Percentiles rank a stretch among this genome's conserved stretches.
These are phyloP conservation scores for Drosophila varians DNA, from an alignment of 1,140 invertebrate species.

Conservation along the genomic window DNA sequence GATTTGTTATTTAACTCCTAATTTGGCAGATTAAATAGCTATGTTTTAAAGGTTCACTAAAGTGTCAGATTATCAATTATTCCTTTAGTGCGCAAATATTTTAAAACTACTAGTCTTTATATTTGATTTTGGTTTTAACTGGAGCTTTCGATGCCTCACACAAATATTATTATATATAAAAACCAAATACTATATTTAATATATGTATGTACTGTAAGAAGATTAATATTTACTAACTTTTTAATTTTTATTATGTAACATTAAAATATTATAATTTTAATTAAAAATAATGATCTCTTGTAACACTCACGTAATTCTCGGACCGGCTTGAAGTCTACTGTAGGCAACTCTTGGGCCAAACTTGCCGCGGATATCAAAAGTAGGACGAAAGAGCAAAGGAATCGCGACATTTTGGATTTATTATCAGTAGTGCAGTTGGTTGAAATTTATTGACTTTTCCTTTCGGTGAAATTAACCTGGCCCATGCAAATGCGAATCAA, in stretches of 20 bases:
- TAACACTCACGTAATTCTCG: constrained; percentile 59
- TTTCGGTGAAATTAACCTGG: constrained; percentile 15
- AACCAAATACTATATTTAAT: too few relatives aligned
- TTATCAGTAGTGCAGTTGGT: too few relatives aligned
- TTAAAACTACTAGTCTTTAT: neutral
- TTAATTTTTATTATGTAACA: too few relatives aligned
- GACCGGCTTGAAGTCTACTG: constrained; percentile 54
- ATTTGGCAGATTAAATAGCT: neutral
- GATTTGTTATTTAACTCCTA: constrained; percentile 26
- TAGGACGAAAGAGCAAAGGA: constrained; percentile 30
- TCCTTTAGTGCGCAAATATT: neutral
- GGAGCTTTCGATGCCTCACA: too few relatives aligned
- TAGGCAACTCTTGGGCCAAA: constrained; percentile 24
- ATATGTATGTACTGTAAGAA: too few relatives aligned
- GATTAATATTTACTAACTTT: too few relatives aligned
- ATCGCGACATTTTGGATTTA: constrained; percentile 25
- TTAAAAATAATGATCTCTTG: too few relatives aligned
- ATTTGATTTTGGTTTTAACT: too few relatives aligned
- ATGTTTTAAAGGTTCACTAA: neutral
- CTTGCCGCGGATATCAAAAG: constrained; percentile 22
- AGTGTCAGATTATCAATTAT: constrained; percentile 8
- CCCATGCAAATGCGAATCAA: constrained; percentile 61
- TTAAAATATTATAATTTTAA: too few relatives aligned
- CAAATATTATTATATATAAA: too few relatives aligned
- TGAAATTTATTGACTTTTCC: constrained; percentile 2